Evolutionary conservation across 2,797 vertebrate genomes (phyloP), one percentile per base, ranked within the genome.

Genomic region (Heliangelus exortis): DNA sequence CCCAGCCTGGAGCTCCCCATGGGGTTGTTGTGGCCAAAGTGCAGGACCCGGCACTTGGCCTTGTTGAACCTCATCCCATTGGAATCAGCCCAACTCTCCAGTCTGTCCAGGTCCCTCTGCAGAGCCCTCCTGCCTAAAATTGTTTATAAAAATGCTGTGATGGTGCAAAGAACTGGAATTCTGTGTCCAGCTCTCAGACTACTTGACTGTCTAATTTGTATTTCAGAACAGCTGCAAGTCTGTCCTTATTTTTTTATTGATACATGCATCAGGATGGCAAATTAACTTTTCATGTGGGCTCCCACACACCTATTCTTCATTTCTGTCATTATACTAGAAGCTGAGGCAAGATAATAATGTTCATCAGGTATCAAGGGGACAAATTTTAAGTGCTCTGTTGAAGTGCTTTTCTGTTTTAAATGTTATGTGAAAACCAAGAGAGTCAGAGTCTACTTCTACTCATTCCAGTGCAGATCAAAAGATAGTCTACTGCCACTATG

Each of bases 401-500:
- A 84, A 91, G 45, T 0, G 0, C 5, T 84, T 72, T 76, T 61
- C 45, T 41, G n/a, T 67, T 90, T 74, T 89, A 75, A 79, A 61
- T 77, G 89, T 89, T 59, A 89, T 82, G 72, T 69, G 77, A 73
- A 85, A 93, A 73, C 34, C 62, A 81, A 59, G n/a, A 55, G 23
- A 63, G 51, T 54, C 58, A 55, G 23, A 63, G 51, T 54, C 58
- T 80, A 41, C 28, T 74, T 81, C 6, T 34, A 33, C 82, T 85
- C 68, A 65, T 21, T 77, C 22, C 43, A 79, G 47, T n/a, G 66
- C 39, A 62, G 62, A 85, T 43, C 36, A 80, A 75, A 82, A 89
- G 84, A 65, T 17, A 50, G 21, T 55, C 53, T 45, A 0, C 50
- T 68, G 75, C 54, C 68, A 8, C 72, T 75, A 10, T 12, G 10